Evolutionary conservation across 2,888 invertebrate species (phyloP), one percentile per base, ranked within the genome.

Genomic region (Alloplasta piceator): DNA sequence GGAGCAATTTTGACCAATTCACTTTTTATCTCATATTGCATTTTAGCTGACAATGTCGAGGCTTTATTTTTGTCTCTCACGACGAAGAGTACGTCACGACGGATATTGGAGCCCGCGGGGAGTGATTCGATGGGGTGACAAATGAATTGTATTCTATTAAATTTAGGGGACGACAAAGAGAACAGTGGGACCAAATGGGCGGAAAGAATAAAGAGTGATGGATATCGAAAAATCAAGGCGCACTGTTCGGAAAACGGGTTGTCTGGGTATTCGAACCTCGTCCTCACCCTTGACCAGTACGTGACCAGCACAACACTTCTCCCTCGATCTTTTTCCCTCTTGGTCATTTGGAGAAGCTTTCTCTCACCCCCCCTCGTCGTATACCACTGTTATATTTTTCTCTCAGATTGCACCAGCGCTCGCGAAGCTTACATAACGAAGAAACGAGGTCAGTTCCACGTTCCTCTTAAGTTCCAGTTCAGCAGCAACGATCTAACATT

Each of bases 231-330:
- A 81, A 81, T 81, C 81, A 81, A 78, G 81, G 50, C 81, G 71
- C 56, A 26, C 56, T 14, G 10, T 38, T 66, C 74, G 14, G 66
- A 63, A 67, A 78, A 78, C 60, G 73, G 41, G 61, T 55, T 50
- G 66, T 74, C 58, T 63, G 74, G 64, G 72, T 81, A 81, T 81
- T 81, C 81, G 66, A 55, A 61, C 66, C 74, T 81, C 78, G 81
- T 81, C 71, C 61, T 61, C 66, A 81, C 81, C 78, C 81, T 81
- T 81, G 81, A 81, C 78, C 78, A 67, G 78, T 71, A 81, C 81
- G 81, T 81, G 81, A 81, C 81, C 78, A 78, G 81, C 78, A 68
- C 73, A 78, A 78, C 48, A n/a, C 66, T 71, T 67, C 46, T 63
- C 26, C 38, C 14, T 50, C 50, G 38, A 36, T 66, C 12, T 12